Conservation (phyloP, 92 coral and sea anemone species). For the Blastomussa wellsi region DNA sequence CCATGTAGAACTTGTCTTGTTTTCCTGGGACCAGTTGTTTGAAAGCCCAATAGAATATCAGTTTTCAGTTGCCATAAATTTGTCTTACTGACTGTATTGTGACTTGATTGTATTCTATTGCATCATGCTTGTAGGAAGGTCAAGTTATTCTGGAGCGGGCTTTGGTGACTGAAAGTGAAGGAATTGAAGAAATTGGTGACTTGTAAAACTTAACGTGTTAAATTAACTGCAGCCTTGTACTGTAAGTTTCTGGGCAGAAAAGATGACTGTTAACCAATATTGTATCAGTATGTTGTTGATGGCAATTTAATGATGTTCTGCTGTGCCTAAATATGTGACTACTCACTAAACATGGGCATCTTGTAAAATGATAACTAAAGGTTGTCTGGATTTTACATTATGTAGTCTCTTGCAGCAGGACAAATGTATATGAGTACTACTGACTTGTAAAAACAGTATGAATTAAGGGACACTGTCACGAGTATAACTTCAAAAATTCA, state of each 20-base stretch:
- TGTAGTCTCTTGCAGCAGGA: not conserved
- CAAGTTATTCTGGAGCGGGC: constrained; percentile 97
- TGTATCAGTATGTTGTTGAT: not conserved
- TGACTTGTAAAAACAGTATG: no score
- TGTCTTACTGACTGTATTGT: not conserved
- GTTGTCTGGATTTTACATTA: not conserved
- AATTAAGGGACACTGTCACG: no score
- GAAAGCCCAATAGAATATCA: no score
- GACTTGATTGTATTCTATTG: not conserved
- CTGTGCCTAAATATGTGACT: not conserved
- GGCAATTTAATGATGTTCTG: not conserved
- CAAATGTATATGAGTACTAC: not conserved
- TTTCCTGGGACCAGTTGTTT: not conserved
- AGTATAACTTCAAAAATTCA: no score
- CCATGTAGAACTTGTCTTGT: not conserved
- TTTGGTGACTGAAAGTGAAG: constrained; percentile 93
- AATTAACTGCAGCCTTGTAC: not conserved
- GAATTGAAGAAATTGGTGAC: constrained; percentile 94
- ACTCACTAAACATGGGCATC: not conserved
- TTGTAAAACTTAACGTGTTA: constrained; percentile 9
- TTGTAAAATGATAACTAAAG: not conserved
- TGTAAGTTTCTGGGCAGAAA: not conserved
- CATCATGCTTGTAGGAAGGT: constrained; percentile 73
- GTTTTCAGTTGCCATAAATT: no score
- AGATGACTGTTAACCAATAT: not conserved